Evolutionary conservation across 2,113 vertebrate genomes (phyloP).

Genomic region (Ia io): DNA sequence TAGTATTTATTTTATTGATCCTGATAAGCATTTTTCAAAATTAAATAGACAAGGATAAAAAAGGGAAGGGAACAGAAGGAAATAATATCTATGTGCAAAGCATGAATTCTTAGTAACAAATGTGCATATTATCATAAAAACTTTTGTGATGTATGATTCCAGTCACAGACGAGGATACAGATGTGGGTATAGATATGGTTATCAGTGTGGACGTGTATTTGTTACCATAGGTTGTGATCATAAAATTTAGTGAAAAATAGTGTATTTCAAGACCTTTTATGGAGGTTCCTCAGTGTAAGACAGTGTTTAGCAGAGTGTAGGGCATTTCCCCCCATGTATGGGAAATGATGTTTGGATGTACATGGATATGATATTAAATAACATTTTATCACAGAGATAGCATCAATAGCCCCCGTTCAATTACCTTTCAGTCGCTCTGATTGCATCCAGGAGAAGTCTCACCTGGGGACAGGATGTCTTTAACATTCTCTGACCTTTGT

Average conservation of each 20-base stretch:
- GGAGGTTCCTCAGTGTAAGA: background rate
- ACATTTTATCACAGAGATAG: background rate
- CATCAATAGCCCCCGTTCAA: background rate
- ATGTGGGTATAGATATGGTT: too few relatives aligned
- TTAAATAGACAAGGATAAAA: background rate
- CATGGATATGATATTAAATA: background rate
- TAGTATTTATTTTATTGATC: background rate
- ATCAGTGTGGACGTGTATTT: background rate
- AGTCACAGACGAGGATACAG: background rate
- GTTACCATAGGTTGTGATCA: background rate
- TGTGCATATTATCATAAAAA: fast-evolving
- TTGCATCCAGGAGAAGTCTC: background rate
- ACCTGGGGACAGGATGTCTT: background rate
- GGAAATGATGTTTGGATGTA: background rate
- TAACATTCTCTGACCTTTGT: background rate
- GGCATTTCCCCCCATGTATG: fast-evolving
- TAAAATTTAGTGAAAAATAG: background rate
- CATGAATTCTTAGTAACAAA: background rate
- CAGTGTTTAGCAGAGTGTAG: background rate
- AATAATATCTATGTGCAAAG: background rate
- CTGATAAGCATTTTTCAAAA: background rate
- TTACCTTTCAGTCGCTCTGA: background rate
- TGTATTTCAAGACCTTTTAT: background rate
- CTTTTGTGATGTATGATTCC: background rate
- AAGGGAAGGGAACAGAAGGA: background rate